Evolutionary conservation across 35 echinoderm and acorn worm genomes (phyloP), one percentile per base, ranked within the genome.

Genomic region (Heliocidaris tuberculata): DNA sequence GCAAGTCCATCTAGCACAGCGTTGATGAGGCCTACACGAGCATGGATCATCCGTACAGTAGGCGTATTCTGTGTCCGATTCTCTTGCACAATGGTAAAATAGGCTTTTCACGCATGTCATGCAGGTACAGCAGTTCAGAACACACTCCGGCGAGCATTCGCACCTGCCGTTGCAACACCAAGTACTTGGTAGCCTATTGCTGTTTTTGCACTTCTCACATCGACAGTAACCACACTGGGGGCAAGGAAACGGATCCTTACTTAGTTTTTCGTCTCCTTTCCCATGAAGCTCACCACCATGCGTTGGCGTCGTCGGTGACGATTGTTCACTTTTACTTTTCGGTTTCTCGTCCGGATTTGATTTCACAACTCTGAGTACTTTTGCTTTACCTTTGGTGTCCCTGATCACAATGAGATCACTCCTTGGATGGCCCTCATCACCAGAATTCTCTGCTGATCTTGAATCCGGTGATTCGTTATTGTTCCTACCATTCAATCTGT

Each of bases 321-420:
- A 95, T 13, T 49, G 49, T 29, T 94, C 97, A 49, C 97, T 96
- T 16, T 86, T 92, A 78, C 21, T n/a, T 78, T 78, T 78, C 19
- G 27, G 65, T 78, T 78, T 78, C 65, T 78, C 65, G 31, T 95
- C 94, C 32, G 88, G 60, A 32, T 98, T 95, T 42, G 95, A 52
- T 95, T 98, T 98, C 86, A 95, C 96, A 49, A 96, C 95, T 96
- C 96, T 98, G 9, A 98, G 86, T 32, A 98, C 97, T 95, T 96
- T 98, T 30, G 94, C 94, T 93, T 96, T 96, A 32, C 95, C 93
- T 42, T 95, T 90, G 13, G 89, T 42, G 32, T 95, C 96, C 32
- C 88, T 92, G 48, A 95, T 48, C 48, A 96, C 88, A 93, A 96
- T 93, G 13, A 94, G 49, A 93, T 88, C 90, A 71, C 60, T 95